Evolutionary conservation across 1,140 invertebrate species (phyloP), one percentile per base, ranked within the genome.

Genomic region (Araneus ventricosus): DNA sequence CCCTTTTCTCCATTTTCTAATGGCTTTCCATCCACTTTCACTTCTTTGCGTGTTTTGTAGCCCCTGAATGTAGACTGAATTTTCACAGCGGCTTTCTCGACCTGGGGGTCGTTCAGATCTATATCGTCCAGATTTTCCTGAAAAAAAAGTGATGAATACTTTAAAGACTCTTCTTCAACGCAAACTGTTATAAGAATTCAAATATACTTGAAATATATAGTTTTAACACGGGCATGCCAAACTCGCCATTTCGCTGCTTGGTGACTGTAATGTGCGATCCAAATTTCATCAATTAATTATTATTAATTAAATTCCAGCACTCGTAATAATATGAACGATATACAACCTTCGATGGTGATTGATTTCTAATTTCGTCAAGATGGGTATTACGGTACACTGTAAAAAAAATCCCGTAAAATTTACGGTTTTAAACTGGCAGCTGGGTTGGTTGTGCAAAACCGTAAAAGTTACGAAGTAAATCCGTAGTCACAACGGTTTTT

Each of bases 31-130:
- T 97, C 96, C 95, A 98, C 97, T 95, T 98, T 98, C 27, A 97
- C 96, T 95, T 98, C 97, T 95, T 98, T 98, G 95, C 98, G 97
- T 70, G 97, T 97, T 96, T 98, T 97, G 96, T 98, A 98, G 80
- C 98, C 98, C 94, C 98, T 96, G 96, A 99, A 99, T 70, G 98
- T 98, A 3, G 98, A 98, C 95, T 99, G 98, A 95, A 99, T 99
- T 96, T 98, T 99, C 59, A 97, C 97, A 39, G 98, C 98, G 20
- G 98, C 98, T 95, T 98, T 96, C 95, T 97, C 97, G 93, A 99
- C 96, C 94, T 99, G 98, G 6, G 96, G 96, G 94, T 96, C 96
- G 92, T 96, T 96, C 70, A 96, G 94, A 94, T 96, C 96, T 84
- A 96, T 95, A 84, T 95, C 95, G 0, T 93, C 89, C 34, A 67